Percentiles rank a stretch among this genome's conserved stretches.
Conservation (phyloP, 1,140 invertebrate species). For the Drosophila suzukii region DNA sequence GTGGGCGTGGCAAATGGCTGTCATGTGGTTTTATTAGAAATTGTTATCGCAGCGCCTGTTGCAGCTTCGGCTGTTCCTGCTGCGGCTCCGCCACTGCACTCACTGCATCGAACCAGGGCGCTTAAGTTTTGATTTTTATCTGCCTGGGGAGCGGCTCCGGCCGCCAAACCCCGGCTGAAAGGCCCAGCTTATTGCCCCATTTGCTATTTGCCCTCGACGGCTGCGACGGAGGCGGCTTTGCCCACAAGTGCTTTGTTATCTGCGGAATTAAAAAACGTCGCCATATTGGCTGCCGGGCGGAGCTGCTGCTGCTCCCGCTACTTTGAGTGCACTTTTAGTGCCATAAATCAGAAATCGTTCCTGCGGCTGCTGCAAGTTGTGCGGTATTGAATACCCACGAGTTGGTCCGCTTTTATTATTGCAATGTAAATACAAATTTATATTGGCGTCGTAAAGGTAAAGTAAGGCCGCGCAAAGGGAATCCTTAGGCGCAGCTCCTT, state of each 20-base stretch:
- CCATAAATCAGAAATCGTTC: constrained; percentile 79
- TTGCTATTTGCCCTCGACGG: constrained; percentile 44
- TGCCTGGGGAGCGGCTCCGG: constrained; percentile 13
- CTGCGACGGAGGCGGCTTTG: constrained; percentile 29
- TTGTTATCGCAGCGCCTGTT: constrained; percentile 77
- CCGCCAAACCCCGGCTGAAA: constrained; percentile 8
- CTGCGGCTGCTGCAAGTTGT: constrained; percentile 31
- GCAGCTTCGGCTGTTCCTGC: constrained; percentile 31
- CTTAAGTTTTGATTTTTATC: constrained; percentile 79
- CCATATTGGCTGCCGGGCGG: constrained; percentile 62
- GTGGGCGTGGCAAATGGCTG: constrained; percentile 43
- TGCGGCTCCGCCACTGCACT: constrained; percentile 18
- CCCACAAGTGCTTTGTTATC: constrained; percentile 75
- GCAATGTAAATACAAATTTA: constrained; percentile 84
- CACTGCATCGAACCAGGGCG: constrained; percentile 35
- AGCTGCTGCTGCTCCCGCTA: constrained; percentile 33
- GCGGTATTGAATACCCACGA: constrained; percentile 27
- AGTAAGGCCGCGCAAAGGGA: constrained; percentile 17
- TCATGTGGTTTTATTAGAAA: constrained; percentile 82
- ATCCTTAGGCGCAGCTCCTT: constrained; percentile 67
- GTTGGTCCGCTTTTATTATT: constrained; percentile 54
- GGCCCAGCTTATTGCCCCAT: constrained; percentile 65
- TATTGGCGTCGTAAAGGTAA: constrained; percentile 83
- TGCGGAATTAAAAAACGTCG: constrained; percentile 78
- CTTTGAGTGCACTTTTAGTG: constrained; percentile 77